phyloP scores from a whole-genome alignment of 2,797 vertebrate genomes.

The Notolabrus celidotus region DNA sequence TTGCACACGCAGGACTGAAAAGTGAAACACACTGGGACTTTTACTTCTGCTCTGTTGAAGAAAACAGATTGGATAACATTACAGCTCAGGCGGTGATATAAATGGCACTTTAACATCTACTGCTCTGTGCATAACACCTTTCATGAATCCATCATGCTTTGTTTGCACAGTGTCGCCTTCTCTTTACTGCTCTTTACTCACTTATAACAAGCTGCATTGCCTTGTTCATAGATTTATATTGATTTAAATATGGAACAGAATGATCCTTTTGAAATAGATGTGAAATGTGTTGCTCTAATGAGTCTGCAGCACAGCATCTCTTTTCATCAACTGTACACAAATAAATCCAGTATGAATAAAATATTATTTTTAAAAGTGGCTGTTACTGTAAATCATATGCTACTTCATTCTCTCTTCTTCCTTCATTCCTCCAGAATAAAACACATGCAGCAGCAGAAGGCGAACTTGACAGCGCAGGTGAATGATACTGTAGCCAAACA shows the following conservation, averaged over 20 bases:
- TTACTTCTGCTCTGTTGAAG: slow-evolving; percentile 17
- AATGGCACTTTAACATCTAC: slow-evolving; percentile 22
- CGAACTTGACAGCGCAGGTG: slow-evolving; percentile 79
- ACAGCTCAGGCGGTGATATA: slow-evolving; percentile 36
- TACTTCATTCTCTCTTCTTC: background rate
- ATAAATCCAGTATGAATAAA: background rate
- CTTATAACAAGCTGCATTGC: background rate
- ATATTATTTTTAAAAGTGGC: background rate
- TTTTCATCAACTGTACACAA: slow-evolving; percentile 2
- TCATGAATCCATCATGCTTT: slow-evolving; percentile 26
- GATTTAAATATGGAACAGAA: slow-evolving; percentile 1
- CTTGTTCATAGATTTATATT: slow-evolving; percentile 20
- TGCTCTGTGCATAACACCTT: slow-evolving; percentile 9
- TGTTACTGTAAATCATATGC: background rate
- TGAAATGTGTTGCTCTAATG: slow-evolving; percentile 10
- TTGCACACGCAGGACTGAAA: background rate
- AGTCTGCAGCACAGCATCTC: background rate
- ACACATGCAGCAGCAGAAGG: slow-evolving; percentile 81
- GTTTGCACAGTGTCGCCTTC: slow-evolving; percentile 6
- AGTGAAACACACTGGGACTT: background rate
- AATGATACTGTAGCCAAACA: slow-evolving; percentile 70
- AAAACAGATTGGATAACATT: slow-evolving; percentile 41
- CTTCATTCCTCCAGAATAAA: slow-evolving; percentile 79
- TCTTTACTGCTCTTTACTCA: slow-evolving; percentile 21
- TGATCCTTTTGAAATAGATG: slow-evolving; percentile 1